Conservation (phyloP, 1,140 invertebrate species). For the Lordiphosa collinella region DNA sequence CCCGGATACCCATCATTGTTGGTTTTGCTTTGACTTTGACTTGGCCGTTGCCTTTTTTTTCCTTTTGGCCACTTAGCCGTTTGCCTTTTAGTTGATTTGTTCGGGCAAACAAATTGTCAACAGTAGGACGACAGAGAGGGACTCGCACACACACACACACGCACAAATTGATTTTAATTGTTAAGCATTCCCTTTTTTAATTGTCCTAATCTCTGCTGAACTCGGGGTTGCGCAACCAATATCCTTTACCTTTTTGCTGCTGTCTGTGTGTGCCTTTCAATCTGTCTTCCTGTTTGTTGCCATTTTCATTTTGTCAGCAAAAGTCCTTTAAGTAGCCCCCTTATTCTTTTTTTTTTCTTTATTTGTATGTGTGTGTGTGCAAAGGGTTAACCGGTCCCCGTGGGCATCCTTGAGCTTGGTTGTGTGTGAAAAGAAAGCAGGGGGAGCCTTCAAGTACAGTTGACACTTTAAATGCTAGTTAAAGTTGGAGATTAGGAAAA, state of each 20-base stretch:
- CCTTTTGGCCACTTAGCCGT: constrained; percentile 45
- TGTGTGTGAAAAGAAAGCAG: constrained; percentile 17
- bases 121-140: constrained; percentile 26
- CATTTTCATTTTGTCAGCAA: constrained; percentile 70
- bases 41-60: constrained; percentile 17
- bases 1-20: constrained; percentile 31
- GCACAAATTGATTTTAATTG: constrained; percentile 76
- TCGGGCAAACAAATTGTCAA: constrained; percentile 73
- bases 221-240: constrained; percentile 53
- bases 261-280: not conserved
- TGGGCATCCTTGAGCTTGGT: constrained; percentile 21
- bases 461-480: constrained; percentile 68
- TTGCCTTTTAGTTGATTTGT: constrained; percentile 67
- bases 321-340: constrained; percentile 71
- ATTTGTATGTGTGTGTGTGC: constrained; percentile 7
- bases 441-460: constrained; percentile 52
- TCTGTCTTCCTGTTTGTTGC: constrained; percentile 41
- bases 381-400: constrained; percentile 68
- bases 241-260: constrained; percentile 49
- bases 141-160: constrained; percentile 19
- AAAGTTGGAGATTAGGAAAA: constrained; percentile 47
- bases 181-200: constrained; percentile 75
- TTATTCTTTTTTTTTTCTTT: constrained; percentile 10
- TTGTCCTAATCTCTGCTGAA: constrained; percentile 69
- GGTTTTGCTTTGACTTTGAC: constrained; percentile 39